Evolutionary conservation across 2,888 invertebrate species (phyloP).

Genomic region (Chrysina gloriosa): DNA sequence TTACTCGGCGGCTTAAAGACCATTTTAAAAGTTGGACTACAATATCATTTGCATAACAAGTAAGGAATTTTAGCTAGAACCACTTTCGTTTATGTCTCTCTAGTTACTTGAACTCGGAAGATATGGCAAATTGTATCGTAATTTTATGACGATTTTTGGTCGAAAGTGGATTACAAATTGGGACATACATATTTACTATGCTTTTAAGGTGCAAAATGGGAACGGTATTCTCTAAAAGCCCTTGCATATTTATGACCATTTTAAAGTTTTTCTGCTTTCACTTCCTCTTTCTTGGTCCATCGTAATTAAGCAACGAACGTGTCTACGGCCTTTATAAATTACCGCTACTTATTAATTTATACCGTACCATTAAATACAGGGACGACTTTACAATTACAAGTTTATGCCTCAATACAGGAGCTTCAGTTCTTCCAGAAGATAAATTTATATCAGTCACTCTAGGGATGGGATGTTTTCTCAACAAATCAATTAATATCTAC

Average conservation of each 20-base stretch:
- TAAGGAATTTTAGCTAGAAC: conserved; percentile 56
- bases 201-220: conserved; percentile 46
- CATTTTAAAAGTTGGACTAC: conserved; percentile 65
- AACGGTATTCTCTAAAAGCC: conserved; percentile 44
- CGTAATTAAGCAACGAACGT: conserved; percentile 25
- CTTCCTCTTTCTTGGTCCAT: conserved; percentile 11
- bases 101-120: conserved; percentile 57
- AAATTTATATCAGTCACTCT: too few species aligned
- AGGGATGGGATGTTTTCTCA: neutral
- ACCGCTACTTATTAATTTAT: conserved; percentile 18
- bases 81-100: conserved; percentile 61
- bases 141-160: conserved; percentile 56
- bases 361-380: neutral
- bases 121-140: conserved; percentile 61
- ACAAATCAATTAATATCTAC: neutral
- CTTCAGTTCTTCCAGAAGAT: too few species aligned
- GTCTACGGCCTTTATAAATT: conserved; percentile 14
- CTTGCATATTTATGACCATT: conserved; percentile 53
- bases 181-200: conserved; percentile 51
- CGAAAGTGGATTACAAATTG: conserved; percentile 54
- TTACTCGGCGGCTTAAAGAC: conserved; percentile 61
- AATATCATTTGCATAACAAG: conserved; percentile 64
- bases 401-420: too few species aligned
- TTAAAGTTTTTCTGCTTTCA: conserved; percentile 18
- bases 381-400: too few species aligned